Evolutionary conservation across 1,140 invertebrate genomes (phyloP), one percentile per base, ranked within the genome.

Genomic region (Xylocopa sonorina): DNA sequence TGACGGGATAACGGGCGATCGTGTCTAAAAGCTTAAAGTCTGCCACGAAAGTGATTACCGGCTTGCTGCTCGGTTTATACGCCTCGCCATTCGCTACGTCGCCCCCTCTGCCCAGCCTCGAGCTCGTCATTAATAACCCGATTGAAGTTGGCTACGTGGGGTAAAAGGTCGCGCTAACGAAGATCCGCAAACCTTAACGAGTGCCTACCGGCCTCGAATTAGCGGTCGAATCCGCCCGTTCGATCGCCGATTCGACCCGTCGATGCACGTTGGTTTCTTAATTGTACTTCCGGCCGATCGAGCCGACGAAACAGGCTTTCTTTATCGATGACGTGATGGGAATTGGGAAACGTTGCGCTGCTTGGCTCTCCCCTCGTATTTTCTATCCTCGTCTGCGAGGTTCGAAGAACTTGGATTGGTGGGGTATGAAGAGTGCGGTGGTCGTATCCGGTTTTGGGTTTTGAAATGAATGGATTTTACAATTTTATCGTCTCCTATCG

Each of bases 21-120:
- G 74, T 79, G 80, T 85, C 80, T 85, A 67, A 82, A 86, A 82
- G 84, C 83, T 85, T 85, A 85, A 85, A 85, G 80, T 82, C 83
- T 79, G 62, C 74, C 75, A 51, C 83, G 75, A 85, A 82, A 86
- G 83, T 86, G 84, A 86, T 86, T 86, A 86, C 72, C 72, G 82
- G 55, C 69, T 67, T 63, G 53, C 62, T 78, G 58, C 16, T 84
- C 14, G 69, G 29, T 68, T 67, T 41, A 48, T 66, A 57, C 48
- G 57, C 53, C 55, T 3, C 48, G 57, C 53, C 55, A 2, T 53
- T 9, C 34, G 27, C 24, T n/a, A n/a, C n/a, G n/a, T n/a, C n/a
- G n/a, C 50, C 41, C 2, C 41, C 18, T 34, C 51, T 16, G 12
- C 27, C 34, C n/a, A 34, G 27, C 32, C 21, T 43, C 74, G 63